Evolutionary conservation across 2,113 vertebrate species (phyloP).

Genomic region (Entelurus aequoreus): DNA sequence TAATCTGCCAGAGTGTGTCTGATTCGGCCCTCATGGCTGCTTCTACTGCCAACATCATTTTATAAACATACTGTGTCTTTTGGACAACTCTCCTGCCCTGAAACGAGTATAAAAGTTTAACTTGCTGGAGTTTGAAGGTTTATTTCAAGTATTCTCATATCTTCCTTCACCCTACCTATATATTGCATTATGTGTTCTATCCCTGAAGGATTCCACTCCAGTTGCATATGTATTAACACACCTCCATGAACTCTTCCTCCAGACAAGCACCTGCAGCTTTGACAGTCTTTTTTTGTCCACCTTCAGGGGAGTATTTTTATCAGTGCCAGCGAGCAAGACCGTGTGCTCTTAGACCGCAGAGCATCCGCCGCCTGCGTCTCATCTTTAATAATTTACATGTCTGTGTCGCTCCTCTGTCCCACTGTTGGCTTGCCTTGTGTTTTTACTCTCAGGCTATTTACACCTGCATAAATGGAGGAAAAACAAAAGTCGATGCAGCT

Average conservation of each 20-base stretch:
- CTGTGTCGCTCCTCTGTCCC: slow-evolving; percentile 10
- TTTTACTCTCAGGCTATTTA: slow-evolving; percentile 11
- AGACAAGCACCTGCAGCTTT: slow-evolving; percentile 43
- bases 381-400: slow-evolving; percentile 44
- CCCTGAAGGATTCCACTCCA: slow-evolving; percentile 1
- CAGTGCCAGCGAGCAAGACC: slow-evolving; percentile 37
- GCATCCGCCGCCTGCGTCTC: slow-evolving; percentile 15
- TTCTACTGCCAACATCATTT: background rate
- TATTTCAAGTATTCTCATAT: background rate
- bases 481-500: background rate
- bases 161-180: background rate
- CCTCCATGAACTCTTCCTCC: slow-evolving; percentile 24
- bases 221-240: background rate
- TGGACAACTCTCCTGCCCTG: background rate
- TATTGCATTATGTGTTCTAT: background rate
- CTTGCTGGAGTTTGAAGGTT: background rate
- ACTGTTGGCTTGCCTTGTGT: slow-evolving; percentile 18
- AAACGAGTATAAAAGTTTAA: background rate
- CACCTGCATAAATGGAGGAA: background rate
- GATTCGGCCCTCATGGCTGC: background rate
- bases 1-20: background rate
- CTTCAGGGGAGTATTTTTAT: slow-evolving; percentile 56
- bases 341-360: slow-evolving; percentile 22
- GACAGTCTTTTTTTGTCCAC: slow-evolving; percentile 47
- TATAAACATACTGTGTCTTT: too few relatives aligned